These are phyloP conservation scores for Varanus komodoensis DNA, from an alignment of 2,113 vertebrate species.

Conservation along the genomic window DNA sequence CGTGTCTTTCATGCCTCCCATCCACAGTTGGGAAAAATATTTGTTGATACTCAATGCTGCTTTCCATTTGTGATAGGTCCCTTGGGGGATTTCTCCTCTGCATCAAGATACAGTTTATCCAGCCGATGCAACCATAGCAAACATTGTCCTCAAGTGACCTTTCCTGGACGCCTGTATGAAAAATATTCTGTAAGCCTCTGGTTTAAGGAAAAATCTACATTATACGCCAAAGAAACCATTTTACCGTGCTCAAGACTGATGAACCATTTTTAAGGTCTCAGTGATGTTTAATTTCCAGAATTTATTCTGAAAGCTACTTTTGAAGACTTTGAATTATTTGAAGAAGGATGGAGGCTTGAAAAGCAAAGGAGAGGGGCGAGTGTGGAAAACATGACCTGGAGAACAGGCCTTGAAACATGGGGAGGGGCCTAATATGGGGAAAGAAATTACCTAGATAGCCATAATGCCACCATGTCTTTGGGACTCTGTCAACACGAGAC, in stretches of 20 bases:
- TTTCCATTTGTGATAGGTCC: slow-evolving; percentile 25
- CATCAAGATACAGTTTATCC: slow-evolving; percentile 8
- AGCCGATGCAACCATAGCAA: slow-evolving; percentile 6
- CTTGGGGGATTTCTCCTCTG: slow-evolving; percentile 2
- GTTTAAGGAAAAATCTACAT: background rate
- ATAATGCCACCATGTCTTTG: no score
- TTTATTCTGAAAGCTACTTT: background rate
- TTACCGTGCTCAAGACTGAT: background rate
- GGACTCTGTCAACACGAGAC: no score
- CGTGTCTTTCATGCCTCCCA: background rate
- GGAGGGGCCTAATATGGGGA: background rate
- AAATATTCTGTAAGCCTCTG: background rate
- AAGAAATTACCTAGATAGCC: background rate
- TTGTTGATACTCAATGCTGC: slow-evolving; percentile 6
- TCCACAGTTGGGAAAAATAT: slow-evolving; percentile 15
- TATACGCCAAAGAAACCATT: background rate
- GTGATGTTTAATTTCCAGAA: background rate
- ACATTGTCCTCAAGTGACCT: slow-evolving; percentile 26
- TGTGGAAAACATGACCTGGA: background rate
- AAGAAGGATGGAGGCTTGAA: background rate
- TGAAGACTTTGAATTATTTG: background rate
- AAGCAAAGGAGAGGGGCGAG: background rate
- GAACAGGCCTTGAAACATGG: background rate
- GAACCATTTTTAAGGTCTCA: background rate
- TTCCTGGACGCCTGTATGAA: background rate